These are phyloP conservation scores for Tromatobia lineatoria DNA, from an alignment of 2,888 invertebrate genomes.

Conservation along the genomic window DNA sequence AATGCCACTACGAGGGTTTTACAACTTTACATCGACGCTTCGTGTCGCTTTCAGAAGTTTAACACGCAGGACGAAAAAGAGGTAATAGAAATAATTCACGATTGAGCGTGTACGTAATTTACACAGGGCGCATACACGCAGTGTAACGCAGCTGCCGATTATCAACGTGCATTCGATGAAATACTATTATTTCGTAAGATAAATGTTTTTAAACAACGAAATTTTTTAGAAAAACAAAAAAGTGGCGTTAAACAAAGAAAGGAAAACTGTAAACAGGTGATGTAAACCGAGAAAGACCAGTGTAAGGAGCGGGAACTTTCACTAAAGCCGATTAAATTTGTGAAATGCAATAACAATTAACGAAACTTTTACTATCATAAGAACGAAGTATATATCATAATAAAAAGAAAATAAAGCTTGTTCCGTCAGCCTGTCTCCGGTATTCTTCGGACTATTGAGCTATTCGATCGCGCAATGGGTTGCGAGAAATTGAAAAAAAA, in stretches of 20 bases:
- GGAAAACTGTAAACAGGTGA: conserved; percentile 46
- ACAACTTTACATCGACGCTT: conserved; percentile 68
- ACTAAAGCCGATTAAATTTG: conserved; percentile 64
- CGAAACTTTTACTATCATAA: conserved; percentile 55
- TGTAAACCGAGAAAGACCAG: conserved; percentile 53
- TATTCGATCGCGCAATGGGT: conserved; percentile 38
- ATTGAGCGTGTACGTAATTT: conserved; percentile 52
- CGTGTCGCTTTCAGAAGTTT: conserved; percentile 57
- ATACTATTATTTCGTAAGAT: conserved; percentile 14
- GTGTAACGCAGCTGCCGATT: conserved; percentile 46
- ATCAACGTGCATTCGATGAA: conserved; percentile 52
- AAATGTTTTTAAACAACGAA: conserved; percentile 38
- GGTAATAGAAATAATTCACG: conserved; percentile 42
- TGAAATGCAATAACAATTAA: conserved; percentile 65
- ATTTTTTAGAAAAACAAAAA: conserved; percentile 43
- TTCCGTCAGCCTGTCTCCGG: conserved; percentile 67
- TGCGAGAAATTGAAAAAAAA: conserved; percentile 22
- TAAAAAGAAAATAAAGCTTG: conserved; percentile 44
- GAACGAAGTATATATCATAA: conserved; percentile 29
- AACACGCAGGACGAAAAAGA: conserved; percentile 40
- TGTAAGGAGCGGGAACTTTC: conserved; percentile 59
- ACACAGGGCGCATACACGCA: conserved; percentile 53
- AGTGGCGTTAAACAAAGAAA: conserved; percentile 38
- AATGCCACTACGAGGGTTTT: conserved; percentile 73
- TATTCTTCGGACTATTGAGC: conserved; percentile 52